A percentile compares a stretch with the other conserved stretches of the same genome.
phyloP scores from a whole-genome alignment of 1,140 invertebrate species.

The Notospermus geniculatus region DNA sequence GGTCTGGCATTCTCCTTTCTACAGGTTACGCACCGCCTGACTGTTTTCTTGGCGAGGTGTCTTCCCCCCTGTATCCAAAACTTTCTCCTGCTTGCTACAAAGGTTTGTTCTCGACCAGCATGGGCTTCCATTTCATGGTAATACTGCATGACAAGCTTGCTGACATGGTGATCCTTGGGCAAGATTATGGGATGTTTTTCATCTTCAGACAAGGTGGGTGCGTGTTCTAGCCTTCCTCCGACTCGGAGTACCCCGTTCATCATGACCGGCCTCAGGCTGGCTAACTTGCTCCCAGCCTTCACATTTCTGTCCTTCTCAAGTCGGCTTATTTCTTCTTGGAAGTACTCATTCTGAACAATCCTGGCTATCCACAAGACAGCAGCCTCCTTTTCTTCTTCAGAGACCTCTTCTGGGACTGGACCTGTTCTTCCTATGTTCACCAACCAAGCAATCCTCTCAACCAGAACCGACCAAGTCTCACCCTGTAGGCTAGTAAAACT shows the following conservation, averaged over 20 bases:
- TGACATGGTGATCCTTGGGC: slow-evolving; percentile 1
- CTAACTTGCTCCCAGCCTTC: not conserved
- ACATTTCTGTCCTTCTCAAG: not conserved
- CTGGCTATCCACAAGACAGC: not conserved
- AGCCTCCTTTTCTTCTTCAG: not conserved
- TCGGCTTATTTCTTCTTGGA: not conserved
- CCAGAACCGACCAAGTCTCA: too few species aligned
- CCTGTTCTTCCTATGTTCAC: too few species aligned
- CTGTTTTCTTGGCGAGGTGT: too few species aligned
- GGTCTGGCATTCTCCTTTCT: too few species aligned
- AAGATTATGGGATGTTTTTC: slow-evolving; percentile 12
- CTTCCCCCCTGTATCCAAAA: not conserved
- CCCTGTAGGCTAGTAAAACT: too few species aligned
- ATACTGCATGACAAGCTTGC: not conserved
- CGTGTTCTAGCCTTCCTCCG: slow-evolving; percentile 2
- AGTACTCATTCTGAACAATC: not conserved
- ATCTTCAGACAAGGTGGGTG: not conserved
- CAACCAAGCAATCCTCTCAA: not conserved
- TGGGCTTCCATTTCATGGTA: not conserved
- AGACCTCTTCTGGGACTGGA: not conserved
- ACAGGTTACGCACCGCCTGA: too few species aligned
- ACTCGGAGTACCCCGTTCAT: not conserved
- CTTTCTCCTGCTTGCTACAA: not conserved
- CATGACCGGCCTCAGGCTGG: not conserved
- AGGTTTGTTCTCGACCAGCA: slow-evolving; percentile 1